phyloP scores from a whole-genome alignment of 2,888 invertebrate species.

The Xestia c-nigrum region DNA sequence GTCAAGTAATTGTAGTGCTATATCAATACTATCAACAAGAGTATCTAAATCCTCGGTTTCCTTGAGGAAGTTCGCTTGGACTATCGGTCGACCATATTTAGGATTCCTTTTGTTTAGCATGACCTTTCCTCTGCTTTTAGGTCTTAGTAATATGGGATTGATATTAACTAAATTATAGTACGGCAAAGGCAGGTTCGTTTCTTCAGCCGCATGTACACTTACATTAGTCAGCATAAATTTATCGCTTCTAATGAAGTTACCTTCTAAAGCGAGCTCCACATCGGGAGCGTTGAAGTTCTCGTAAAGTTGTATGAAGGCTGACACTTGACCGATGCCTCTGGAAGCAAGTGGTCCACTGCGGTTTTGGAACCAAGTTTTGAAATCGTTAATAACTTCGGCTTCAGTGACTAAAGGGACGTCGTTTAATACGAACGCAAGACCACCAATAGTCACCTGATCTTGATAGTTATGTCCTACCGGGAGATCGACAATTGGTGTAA shows the following conservation, averaged over 20 bases:
- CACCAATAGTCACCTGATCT: constrained; percentile 87
- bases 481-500: constrained; percentile 78
- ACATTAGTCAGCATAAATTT: constrained; percentile 87
- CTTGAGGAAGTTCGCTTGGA: constrained; percentile 87
- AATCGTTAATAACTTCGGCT: constrained; percentile 82
- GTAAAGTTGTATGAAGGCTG: constrained; percentile 86
- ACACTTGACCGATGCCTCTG: constrained; percentile 86
- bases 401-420: constrained; percentile 82
- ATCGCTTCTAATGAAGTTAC: constrained; percentile 86
- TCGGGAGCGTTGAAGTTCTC: constrained; percentile 86
- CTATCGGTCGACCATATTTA: constrained; percentile 85
- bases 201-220: constrained; percentile 84
- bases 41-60: constrained; percentile 86
- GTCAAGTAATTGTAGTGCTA: constrained; percentile 85
- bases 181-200: constrained; percentile 82
- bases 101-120: constrained; percentile 86
- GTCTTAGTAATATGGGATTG: constrained; percentile 83
- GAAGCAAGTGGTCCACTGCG: constrained; percentile 85
- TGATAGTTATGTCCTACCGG: constrained; percentile 87
- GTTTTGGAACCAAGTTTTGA: constrained; percentile 87
- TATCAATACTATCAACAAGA: constrained; percentile 86
- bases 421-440: constrained; percentile 82
- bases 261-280: constrained; percentile 84
- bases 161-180: constrained; percentile 87
- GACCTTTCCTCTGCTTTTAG: constrained; percentile 87